A percentile compares a stretch with the other conserved stretches of the same genome.
Evolutionary conservation across 1,140 invertebrate species (phyloP).

Genomic region (Ganaspis sp.): DNA sequence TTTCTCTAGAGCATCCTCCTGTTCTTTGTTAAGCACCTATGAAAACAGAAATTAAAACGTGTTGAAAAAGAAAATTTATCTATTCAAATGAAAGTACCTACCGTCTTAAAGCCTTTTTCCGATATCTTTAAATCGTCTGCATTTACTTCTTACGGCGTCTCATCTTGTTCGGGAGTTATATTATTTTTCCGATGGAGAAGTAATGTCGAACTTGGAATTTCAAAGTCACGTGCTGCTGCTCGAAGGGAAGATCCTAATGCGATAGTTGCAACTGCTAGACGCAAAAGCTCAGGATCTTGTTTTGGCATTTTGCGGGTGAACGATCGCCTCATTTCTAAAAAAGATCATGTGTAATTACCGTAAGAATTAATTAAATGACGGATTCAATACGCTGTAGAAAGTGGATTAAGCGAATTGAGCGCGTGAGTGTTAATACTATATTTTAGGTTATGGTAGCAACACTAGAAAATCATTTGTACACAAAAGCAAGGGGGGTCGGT

Average conservation of each 20-base stretch:
- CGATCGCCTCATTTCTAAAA: conserved; percentile 4
- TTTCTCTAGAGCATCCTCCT: conserved; percentile 22
- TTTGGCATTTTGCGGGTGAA: conserved; percentile 14
- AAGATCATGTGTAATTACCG: conserved; percentile 16
- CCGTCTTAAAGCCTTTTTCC: conserved; percentile 10
- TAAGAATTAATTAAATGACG: background rate
- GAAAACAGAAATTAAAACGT: conserved; percentile 7
- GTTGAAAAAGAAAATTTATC: conserved; percentile 10
- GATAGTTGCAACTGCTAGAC: conserved; percentile 11
- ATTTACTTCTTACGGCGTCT: background rate
- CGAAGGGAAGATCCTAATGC: background rate
- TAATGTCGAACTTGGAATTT: conserved; percentile 27
- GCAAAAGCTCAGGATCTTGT: background rate
- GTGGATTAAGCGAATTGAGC: too few relatives aligned
- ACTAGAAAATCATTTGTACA: too few relatives aligned
- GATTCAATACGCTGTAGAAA: too few relatives aligned
- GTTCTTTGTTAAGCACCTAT: conserved; percentile 24
- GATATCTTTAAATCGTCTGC: conserved; percentile 24
- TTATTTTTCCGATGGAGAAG: conserved; percentile 31
- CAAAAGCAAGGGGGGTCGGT: background rate
- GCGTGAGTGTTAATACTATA: too few relatives aligned
- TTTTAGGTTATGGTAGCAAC: too few relatives aligned
- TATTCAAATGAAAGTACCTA: too few relatives aligned
- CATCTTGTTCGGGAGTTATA: background rate
- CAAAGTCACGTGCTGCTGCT: conserved; percentile 14